Evolutionary conservation across 2,888 invertebrate species (phyloP).

Genomic region (Apeira syringaria): DNA sequence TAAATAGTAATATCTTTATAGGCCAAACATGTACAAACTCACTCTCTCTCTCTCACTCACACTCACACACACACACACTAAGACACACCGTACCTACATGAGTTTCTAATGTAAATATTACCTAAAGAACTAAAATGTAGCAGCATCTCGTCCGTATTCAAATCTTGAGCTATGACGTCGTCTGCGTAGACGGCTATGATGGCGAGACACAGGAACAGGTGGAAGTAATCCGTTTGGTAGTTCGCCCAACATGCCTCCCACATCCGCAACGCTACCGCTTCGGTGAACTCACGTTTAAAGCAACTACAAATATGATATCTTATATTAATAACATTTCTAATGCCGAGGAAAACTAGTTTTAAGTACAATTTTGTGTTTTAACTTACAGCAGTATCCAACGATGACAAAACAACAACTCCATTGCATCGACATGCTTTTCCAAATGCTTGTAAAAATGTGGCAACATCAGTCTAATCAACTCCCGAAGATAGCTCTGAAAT

Average conservation of each 20-base stretch:
- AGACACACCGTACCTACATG: no score
- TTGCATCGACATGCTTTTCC: conserved; percentile 91
- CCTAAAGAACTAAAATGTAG: conserved; percentile 96
- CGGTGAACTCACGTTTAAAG: conserved; percentile 96
- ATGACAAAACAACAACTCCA: conserved; percentile 96
- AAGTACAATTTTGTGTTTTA: no score
- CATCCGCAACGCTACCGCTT: conserved; percentile 94
- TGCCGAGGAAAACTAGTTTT: no score
- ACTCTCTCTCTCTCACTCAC: no score
- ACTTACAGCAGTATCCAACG: conserved; percentile 96
- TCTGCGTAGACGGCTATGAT: conserved; percentile 96
- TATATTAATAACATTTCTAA: no score
- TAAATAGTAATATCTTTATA: no score
- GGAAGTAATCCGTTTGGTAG: conserved; percentile 97
- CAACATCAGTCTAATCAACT: conserved; percentile 93
- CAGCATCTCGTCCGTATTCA: conserved; percentile 97
- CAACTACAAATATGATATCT: conserved; percentile 82
- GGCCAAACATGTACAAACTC: no score
- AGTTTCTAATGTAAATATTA: no score
- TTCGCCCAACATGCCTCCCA: conserved; percentile 99
- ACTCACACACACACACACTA: no score
- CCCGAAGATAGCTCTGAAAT: conserved; percentile 90
- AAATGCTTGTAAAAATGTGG: conserved; percentile 96
- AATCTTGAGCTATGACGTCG: conserved; percentile 95
- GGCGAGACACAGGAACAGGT: conserved; percentile 96